These are phyloP conservation scores for Athalia rosae DNA, from an alignment of 2,888 invertebrate genomes.

Conservation along the genomic window DNA sequence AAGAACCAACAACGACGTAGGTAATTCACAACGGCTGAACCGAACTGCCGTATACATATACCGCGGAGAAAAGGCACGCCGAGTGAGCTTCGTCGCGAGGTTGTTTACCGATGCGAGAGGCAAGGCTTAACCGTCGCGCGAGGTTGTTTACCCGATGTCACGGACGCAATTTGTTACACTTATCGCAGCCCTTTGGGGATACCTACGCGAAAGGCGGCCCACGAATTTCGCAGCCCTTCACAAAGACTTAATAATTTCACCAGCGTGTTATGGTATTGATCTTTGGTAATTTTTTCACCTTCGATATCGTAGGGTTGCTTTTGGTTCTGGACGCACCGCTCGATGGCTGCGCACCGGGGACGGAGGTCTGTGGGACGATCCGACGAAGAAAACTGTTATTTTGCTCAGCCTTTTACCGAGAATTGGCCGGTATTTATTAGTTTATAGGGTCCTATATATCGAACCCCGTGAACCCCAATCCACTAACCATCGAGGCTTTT, in stretches of 20 bases:
- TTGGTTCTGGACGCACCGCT: slow-evolving; percentile 15
- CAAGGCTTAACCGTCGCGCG: not conserved
- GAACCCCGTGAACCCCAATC: slow-evolving; percentile 32
- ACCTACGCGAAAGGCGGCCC: too few relatives aligned
- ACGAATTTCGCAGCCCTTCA: too few relatives aligned
- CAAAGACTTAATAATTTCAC: too few relatives aligned
- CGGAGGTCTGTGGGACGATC: slow-evolving; percentile 15
- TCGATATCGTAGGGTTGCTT: too few relatives aligned
- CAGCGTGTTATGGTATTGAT: too few relatives aligned
- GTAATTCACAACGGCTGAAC: too few relatives aligned
- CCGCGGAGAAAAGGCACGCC: too few relatives aligned
- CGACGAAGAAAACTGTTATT: slow-evolving; percentile 39
- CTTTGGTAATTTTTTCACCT: too few relatives aligned
- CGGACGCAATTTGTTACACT: slow-evolving; percentile 34
- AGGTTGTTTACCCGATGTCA: slow-evolving; percentile 39
- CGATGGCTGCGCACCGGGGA: slow-evolving; percentile 22
- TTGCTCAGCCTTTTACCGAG: slow-evolving; percentile 37
- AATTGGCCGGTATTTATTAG: slow-evolving; percentile 56
- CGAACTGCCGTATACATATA: too few relatives aligned
- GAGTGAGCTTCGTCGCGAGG: slow-evolving; percentile 28
- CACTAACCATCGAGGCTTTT: slow-evolving; percentile 41
- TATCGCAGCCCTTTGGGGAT: not conserved
- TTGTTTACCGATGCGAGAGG: slow-evolving; percentile 30
- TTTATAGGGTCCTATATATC: slow-evolving; percentile 52
- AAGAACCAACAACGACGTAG: too few relatives aligned